Base-by-base conservation (phyloP, 1,140 invertebrate species). In the Scaptomyza montana region DNA sequence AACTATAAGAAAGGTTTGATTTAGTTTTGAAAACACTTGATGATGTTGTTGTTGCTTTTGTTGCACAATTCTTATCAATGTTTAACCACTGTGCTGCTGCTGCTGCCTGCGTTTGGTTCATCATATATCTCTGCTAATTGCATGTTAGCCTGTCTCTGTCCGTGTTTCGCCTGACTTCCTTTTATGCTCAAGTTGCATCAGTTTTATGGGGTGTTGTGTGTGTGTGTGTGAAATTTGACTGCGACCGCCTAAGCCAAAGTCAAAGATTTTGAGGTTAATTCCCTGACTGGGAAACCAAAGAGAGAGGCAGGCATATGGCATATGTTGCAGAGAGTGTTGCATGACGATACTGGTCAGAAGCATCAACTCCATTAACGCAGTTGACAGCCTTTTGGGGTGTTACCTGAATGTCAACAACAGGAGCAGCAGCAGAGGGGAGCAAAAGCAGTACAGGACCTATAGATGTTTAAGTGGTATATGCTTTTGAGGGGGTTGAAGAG, bases 301-400 rank as follows among this genome's bases (percentile, higher is more conserved):
- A 45, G 56, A 10, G 28, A n/a, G 21, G 2, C 21, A 2, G 21
- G 21, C 21, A 25, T 4, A 25, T 25, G 21, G 21, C 21, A 25
- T 4, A 25, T 25, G 21, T 25, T 25, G 21, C 21, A 25, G 39
- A 43, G 39, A 41, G 46, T 10, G 19, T 33, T 10, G 43, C 30
- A 54, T 54, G 16, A 16, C 47, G 33, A 16, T 46, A 16, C 59
- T 59, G 21, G 43, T 62, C 57, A 57, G 45, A 75, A 75, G 45
- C 80, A 75, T 54, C 80, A 63, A 72, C 78, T 78, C 82, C 82
- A 78, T 81, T 81, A 4, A 3, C 67, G 49, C 66, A 76, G 79
- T 68, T 87, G 82, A 87, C 82, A 86, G 47, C 49, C 78, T 64
- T 47, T 59, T 8, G n/a, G 12, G 4, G 43, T 50, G 56, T 41